Evolutionary conservation across 2,113 vertebrate species (phyloP), one percentile per base, ranked within the genome.

Genomic region (Podarcis muralis): DNA sequence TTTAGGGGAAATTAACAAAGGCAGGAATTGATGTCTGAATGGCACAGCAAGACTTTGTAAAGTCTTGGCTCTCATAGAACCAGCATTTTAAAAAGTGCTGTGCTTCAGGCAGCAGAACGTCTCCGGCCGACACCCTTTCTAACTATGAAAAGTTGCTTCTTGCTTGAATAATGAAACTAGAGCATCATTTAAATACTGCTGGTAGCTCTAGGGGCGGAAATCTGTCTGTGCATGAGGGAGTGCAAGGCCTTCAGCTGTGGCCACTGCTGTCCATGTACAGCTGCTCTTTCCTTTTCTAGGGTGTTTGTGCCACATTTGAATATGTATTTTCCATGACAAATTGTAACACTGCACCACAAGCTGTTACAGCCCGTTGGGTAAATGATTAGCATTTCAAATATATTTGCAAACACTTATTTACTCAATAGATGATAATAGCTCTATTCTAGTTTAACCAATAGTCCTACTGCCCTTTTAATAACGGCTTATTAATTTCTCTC

Each of bases 361-460:
- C 87, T 93, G 85, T 88, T 94, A 82, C 86, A 92, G 90, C 89
- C 91, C 91, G 65, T 92, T 94, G 91, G 62, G 87, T 92, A 93
- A 93, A 94, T 92, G 43, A 96, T 94, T 95, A 94, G 90, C 93
- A 94, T 94, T 95, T 95, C 88, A 95, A 92, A 94, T 93, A 90
- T 84, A 92, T 93, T 95, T 94, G 83, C 91, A 93, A 94, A 94
- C 91, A 90, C 89, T 91, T 93, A 93, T 85, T 95, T 90, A 90
- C 48, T 80, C 20, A 84, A 88, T 93, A 80, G 86, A 89, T 87
- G 88, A 84, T 91, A 91, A 94, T 91, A 83, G 35, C 15, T 94
- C 18, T 66, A 87, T 89, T 94, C 74, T 93, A 87, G 91, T 91
- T 94, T 95, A 94, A 92, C 91, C 88, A 93, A 85, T 75, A 92